Evolutionary conservation across 2,797 vertebrate genomes (phyloP), one percentile per base, ranked within the genome.

Genomic region (Kryptolebias ocellatus): DNA sequence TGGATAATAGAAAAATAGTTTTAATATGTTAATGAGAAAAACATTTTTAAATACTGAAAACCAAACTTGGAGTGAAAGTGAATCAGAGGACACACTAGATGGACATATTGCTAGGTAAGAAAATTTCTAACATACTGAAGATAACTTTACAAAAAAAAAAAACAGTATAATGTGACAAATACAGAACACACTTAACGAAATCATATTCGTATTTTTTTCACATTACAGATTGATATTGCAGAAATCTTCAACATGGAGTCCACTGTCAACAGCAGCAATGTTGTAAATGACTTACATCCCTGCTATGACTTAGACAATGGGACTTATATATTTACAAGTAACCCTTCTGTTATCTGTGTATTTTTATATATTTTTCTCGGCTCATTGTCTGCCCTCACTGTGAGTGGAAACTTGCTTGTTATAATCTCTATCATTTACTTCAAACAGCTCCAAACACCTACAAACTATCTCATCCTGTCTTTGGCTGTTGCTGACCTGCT

Each of bases 401-500:
- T 67, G 12, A 70, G 72, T 51, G 80, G 78, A 56, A 87, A 87
- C 45, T 45, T 83, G 9, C 73, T 83, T 15, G 76, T 84, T 2
- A 77, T 79, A 7, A 64, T 58, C 12, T 73, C 83, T 0, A 65
- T 85, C 0, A 39, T 64, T 51, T 85, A 85, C 47, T 87, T 87
- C 74, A 64, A 24, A 57, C 74, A 75, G 74, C 78, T 84, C 6
- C 80, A 84, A 45, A 68, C 10, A 10, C 80, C 79, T 0, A 87
- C 80, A 4, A 84, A 83, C 59, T 84, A 55, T n/a, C 75, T 83
- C 0, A 60, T 83, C 18, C 63, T 83, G 9, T 83, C 81, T 16
- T 65, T 86, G 51, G 78, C 80, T 29, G 64, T 78, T 60, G 57
- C 81, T n/a, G 81, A 86, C 42, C 44, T 86, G 59, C 64, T 82